Conservation (phyloP, 2,113 vertebrate genomes). For the Dryoscopus gambensis region DNA sequence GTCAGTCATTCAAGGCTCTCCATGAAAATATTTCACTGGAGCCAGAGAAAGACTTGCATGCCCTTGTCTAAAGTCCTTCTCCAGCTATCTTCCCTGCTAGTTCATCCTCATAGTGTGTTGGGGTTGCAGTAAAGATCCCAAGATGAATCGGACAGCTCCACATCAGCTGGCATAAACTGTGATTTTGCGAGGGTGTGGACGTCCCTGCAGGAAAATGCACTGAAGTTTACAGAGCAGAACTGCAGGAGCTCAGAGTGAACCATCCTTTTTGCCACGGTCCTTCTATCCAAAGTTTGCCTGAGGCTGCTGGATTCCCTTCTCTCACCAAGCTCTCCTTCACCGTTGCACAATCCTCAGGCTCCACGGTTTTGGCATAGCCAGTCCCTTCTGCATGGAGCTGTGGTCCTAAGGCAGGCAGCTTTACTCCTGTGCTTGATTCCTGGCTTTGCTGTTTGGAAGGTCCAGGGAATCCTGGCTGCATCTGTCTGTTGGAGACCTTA, state of each 20-base stretch:
- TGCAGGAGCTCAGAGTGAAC: background rate
- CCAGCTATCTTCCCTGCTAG: too few relatives aligned
- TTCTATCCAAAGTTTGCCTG: background rate
- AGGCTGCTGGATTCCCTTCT: background rate
- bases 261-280: background rate
- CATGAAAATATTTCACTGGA: too few relatives aligned
- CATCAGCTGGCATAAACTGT: too few relatives aligned
- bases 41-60: too few relatives aligned
- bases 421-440: background rate
- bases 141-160: too few relatives aligned
- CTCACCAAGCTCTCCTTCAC: background rate
- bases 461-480: background rate
- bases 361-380: background rate
- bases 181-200: too few relatives aligned
- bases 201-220: too few relatives aligned
- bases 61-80: too few relatives aligned
- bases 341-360: background rate
- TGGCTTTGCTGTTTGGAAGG: background rate
- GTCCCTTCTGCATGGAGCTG: background rate
- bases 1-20: too few relatives aligned
- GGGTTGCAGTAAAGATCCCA: too few relatives aligned
- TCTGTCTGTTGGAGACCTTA: background rate
- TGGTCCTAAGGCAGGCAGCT: background rate
- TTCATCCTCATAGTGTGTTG: too few relatives aligned
- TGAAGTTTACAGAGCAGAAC: too few relatives aligned